Conservation (phyloP, 2,888 invertebrate genomes). For the Agonum fuliginosum region DNA sequence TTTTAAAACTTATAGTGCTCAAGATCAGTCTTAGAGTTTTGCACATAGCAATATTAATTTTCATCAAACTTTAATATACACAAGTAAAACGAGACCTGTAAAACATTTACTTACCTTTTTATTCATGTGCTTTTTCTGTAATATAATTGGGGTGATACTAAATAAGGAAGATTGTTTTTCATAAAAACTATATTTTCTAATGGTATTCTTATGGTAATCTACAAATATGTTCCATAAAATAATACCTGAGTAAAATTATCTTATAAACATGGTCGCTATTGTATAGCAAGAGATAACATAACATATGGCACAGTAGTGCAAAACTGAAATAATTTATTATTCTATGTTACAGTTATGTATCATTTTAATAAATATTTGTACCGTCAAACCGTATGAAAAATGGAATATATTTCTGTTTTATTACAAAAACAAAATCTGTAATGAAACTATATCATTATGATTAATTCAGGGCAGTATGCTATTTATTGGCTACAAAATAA, state of each 20-base stretch:
- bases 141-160: no score
- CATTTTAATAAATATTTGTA: conserved; percentile 41
- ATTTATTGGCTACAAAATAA: neutral
- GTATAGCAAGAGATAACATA: conserved; percentile 8
- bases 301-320: neutral
- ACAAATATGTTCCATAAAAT: conserved; percentile 22
- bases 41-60: no score
- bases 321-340: conserved; percentile 29
- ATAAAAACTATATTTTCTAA: no score
- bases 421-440: conserved; percentile 5
- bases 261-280: neutral
- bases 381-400: conserved; percentile 29
- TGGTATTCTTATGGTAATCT: neutral
- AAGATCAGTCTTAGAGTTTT: no score
- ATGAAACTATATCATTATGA: conserved; percentile 26
- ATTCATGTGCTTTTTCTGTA: no score
- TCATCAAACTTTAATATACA: no score
- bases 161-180: no score
- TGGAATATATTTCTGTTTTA: conserved; percentile 29
- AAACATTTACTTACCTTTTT: no score
- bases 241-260: conserved; percentile 22
- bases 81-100: no score
- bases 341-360: conserved; percentile 14
- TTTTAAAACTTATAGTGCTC: no score
- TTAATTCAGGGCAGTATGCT: conserved; percentile 8